Percentiles rank a stretch among this genome's conserved stretches.
phyloP scores from a whole-genome alignment of 2,113 vertebrate genomes.

The Pomatostomus ruficeps region DNA sequence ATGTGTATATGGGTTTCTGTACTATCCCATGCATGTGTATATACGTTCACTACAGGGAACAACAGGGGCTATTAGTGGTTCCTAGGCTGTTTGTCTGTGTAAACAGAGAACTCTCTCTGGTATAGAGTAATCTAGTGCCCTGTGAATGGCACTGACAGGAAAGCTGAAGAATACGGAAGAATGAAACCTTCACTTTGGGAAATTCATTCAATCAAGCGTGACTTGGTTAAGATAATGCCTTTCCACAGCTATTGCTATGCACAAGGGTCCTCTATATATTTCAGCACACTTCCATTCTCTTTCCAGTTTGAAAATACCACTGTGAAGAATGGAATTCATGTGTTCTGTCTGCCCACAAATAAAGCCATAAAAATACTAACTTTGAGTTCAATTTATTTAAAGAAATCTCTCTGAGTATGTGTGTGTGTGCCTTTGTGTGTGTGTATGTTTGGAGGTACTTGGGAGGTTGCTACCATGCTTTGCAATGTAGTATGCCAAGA shows the following conservation, averaged over 20 bases:
- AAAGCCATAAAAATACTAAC: not conserved
- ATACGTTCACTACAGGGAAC: not conserved
- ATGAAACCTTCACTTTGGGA: conserved; percentile 3
- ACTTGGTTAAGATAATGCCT: not conserved
- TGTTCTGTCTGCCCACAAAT: not conserved
- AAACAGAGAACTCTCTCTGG: not conserved
- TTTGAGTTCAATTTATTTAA: not conserved
- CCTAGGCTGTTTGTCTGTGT: not conserved
- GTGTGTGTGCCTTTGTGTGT: not conserved
- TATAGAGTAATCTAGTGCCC: not conserved
- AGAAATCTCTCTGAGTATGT: not conserved
- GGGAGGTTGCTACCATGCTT: not conserved
- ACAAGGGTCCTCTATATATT: not conserved
- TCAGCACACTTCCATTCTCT: not conserved
- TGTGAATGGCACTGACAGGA: not conserved
- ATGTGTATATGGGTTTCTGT: not conserved
- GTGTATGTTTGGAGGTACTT: not conserved
- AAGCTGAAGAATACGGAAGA: not conserved
- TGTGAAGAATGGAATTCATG: not conserved
- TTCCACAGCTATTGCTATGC: not conserved
- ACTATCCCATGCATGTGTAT: not conserved
- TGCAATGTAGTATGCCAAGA: not conserved
- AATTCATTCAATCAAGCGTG: not conserved
- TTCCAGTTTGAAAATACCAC: conserved; percentile 3
- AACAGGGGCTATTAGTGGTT: not conserved